A percentile compares a stretch with the other conserved stretches of the same genome.
Conservation (phyloP, 2,888 invertebrate genomes). For the Yponomeuta malinellus region DNA sequence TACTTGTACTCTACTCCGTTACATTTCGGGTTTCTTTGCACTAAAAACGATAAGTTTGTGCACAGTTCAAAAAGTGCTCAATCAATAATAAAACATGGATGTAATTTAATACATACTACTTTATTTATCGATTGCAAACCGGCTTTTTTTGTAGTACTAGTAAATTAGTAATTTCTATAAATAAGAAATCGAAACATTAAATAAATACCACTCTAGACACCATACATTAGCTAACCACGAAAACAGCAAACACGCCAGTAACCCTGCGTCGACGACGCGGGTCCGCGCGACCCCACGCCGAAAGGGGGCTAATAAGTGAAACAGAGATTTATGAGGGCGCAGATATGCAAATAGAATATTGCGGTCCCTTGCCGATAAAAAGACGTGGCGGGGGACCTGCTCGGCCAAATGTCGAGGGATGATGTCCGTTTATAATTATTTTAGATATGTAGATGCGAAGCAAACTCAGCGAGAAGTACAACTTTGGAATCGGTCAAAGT, state of each 20-base stretch:
- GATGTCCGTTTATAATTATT: slow-evolving; percentile 58
- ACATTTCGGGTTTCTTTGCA: no score
- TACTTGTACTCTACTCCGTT: no score
- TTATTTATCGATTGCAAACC: no score
- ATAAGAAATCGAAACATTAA: no score
- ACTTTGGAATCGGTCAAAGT: no score
- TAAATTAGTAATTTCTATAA: no score
- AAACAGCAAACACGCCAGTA: slow-evolving; percentile 19
- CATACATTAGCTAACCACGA: background rate
- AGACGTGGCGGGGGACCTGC: slow-evolving; percentile 59
- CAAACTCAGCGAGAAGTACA: no score
- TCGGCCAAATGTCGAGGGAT: slow-evolving; percentile 66
- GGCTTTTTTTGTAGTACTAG: no score
- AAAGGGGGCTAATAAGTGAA: slow-evolving; percentile 70
- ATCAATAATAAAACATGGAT: no score
- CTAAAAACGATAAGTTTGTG: no score
- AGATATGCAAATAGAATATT: slow-evolving; percentile 76
- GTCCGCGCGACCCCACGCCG: slow-evolving; percentile 40
- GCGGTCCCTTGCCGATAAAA: slow-evolving; percentile 72
- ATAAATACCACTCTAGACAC: background rate
- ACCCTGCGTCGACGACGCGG: slow-evolving; percentile 35
- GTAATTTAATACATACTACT: no score
- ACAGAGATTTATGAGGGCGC: slow-evolving; percentile 72
- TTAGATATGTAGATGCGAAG: slow-evolving; percentile 25
- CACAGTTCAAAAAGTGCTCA: no score